phyloP scores from a whole-genome alignment of 2,797 vertebrate species.

The Gila robusta region DNA sequence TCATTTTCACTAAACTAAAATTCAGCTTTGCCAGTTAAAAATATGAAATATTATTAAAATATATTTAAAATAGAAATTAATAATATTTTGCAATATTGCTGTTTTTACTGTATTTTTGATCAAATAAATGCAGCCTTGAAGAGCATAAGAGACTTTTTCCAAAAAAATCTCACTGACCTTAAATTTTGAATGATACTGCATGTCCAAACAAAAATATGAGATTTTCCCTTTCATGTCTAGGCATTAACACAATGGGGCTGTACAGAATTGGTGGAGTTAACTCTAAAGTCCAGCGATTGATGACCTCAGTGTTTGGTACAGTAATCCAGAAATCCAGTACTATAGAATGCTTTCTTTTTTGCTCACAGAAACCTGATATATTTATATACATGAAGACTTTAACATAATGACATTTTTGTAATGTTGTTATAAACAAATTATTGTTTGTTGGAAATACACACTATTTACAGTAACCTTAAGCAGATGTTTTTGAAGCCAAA shows the following conservation, averaged over 20 bases:
- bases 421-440: neutral
- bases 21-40: neutral
- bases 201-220: neutral
- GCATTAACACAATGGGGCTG: slow-evolving; percentile 92
- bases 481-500: slow-evolving; percentile 67
- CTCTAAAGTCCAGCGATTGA: slow-evolving; percentile 97
- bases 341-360: slow-evolving; percentile 5
- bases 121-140: neutral
- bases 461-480: slow-evolving; percentile 52
- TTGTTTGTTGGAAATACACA: neutral
- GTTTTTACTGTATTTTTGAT: neutral
- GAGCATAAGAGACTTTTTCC: neutral
- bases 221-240: slow-evolving; percentile 67
- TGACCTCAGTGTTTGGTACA: slow-evolving; percentile 96
- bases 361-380: neutral
- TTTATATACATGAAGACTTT: neutral
- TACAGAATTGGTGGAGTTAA: slow-evolving; percentile 98
- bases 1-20: neutral
- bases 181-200: neutral
- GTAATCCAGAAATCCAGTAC: neutral
- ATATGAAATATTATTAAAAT: neutral
- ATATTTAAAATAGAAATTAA: neutral
- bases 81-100: neutral
- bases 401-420: neutral
- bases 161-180: neutral